These are phyloP conservation scores for Lateolabrax maculatus DNA, from an alignment of 2,797 vertebrate species.

Conservation along the genomic window DNA sequence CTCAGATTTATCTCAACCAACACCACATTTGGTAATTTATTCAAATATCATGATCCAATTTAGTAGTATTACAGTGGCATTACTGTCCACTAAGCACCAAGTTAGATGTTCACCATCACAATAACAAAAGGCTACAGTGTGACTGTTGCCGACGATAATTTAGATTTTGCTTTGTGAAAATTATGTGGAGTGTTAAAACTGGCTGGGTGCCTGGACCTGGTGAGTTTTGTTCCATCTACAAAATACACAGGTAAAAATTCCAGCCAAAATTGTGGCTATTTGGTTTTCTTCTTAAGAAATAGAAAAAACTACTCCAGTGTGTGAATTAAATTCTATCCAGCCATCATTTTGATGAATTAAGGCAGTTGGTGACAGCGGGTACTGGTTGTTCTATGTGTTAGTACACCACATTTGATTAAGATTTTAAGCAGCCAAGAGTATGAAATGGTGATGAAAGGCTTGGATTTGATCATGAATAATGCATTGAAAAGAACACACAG, in stretches of 20 bases:
- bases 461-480: conserved; percentile 16
- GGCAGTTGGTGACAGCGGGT: conserved; percentile 18
- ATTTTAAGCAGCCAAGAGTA: conserved; percentile 22
- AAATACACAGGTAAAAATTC: background rate
- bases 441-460: conserved; percentile 23
- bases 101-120: background rate
- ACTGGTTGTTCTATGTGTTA: conserved; percentile 29
- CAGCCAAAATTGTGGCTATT: background rate
- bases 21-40: conserved; percentile 8
- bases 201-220: background rate
- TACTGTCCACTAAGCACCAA: background rate
- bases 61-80: background rate
- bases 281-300: conserved; percentile 9
- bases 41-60: background rate
- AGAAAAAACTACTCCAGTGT: background rate
- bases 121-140: background rate
- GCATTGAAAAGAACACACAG: conserved; percentile 25
- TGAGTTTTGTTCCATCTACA: conserved; percentile 6
- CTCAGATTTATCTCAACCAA: conserved; percentile 1
- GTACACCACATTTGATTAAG: conserved; percentile 39
- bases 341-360: conserved; percentile 19
- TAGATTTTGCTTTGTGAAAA: conserved; percentile 3
- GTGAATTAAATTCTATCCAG: conserved; percentile 20
- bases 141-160: conserved; percentile 3
- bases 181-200: background rate